Base-by-base conservation (phyloP, 1,140 invertebrate genomes). In the Stegodyphus dumicola region DNA sequence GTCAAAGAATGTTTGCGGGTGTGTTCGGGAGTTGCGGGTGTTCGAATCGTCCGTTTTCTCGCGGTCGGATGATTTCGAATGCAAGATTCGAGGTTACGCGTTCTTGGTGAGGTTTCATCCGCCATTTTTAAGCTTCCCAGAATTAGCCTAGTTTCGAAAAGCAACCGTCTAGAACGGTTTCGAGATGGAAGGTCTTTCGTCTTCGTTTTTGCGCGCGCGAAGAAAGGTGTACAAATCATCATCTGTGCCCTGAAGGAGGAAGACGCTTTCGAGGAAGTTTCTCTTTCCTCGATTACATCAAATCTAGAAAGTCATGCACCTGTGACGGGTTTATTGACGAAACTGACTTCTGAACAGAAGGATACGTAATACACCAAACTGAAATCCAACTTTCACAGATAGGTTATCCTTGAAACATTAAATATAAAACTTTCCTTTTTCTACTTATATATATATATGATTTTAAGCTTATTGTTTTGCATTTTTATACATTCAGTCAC, bases 141-240 rank as follows among this genome's bases (percentile, higher is more conserved):
- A 74, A 74, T 74, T 81, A 81, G 79, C 79, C 79, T 81, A 81
- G 48, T 81, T 81, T 81, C 48, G 13, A 74, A 81, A 71, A 18
- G 79, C 79, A 81, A 0, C 60, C 53, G 70, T 54, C 54, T 69
- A 81, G 60, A 81, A 73, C 79, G 33, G 9, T 60, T 74, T 56
- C 15, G n/a, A 71, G 49, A 71, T 71, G 69, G 78, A 80, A 80
- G 69, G 67, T 80, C 67, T 80, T 80, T 51, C 49, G 9, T 67
- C 65, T 67, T 60, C 9, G 2, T 60, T 60, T 60, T 60, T 60
- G 9, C 56, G 9, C 56, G 9, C 56, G 0, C 56, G 15, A 10
- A 60, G 56, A 60, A 10, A 15, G 56, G 15, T 60, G 1, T 60
- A 60, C 9, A 60, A 60, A 9, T 2, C 56, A n/a, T 67, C 9